Evolutionary conservation across 1,140 invertebrate species (phyloP).

Genomic region (Drosophila busckii): DNA sequence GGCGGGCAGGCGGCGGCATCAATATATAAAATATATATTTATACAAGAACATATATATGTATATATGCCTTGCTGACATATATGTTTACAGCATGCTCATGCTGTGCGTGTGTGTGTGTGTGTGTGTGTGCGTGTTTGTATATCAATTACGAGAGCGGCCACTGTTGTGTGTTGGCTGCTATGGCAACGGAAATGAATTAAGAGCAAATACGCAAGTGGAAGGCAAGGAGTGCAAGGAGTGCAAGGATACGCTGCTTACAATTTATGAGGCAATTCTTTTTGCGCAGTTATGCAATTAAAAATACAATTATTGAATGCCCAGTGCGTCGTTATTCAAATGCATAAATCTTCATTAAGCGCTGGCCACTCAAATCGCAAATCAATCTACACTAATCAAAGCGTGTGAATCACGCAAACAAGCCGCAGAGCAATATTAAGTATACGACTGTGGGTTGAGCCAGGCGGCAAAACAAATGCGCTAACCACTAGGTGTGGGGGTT

Average conservation of each 20-base stretch:
- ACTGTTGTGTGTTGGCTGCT: conserved; percentile 48
- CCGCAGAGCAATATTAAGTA: too few species aligned
- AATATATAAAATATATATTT: too few species aligned
- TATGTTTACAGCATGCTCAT: too few species aligned
- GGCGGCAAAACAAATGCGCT: conserved; percentile 47
- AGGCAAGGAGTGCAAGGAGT: conserved; percentile 3
- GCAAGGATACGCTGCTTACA: conserved; percentile 19
- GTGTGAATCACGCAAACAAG: conserved; percentile 67
- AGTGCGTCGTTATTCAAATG: neutral
- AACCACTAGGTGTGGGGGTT: neutral
- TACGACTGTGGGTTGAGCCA: too few species aligned
- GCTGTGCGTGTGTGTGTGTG: conserved; percentile 8
- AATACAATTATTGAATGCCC: conserved; percentile 53
- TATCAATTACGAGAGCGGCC: conserved; percentile 58
- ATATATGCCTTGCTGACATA: conserved; percentile 6
- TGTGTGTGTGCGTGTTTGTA: conserved; percentile 53
- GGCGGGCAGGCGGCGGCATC: too few species aligned
- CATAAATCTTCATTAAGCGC: conserved; percentile 31
- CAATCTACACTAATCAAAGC: conserved; percentile 71
- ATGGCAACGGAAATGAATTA: conserved; percentile 74
- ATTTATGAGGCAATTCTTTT: conserved; percentile 54
- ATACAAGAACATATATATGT: conserved; percentile 17
- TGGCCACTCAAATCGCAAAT: too few species aligned
- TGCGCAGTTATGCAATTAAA: conserved; percentile 46
- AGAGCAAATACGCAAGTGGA: conserved; percentile 52